Evolutionary conservation across 2,888 invertebrate species (phyloP).

Genomic region (Acanthosepion pharaonis): DNA sequence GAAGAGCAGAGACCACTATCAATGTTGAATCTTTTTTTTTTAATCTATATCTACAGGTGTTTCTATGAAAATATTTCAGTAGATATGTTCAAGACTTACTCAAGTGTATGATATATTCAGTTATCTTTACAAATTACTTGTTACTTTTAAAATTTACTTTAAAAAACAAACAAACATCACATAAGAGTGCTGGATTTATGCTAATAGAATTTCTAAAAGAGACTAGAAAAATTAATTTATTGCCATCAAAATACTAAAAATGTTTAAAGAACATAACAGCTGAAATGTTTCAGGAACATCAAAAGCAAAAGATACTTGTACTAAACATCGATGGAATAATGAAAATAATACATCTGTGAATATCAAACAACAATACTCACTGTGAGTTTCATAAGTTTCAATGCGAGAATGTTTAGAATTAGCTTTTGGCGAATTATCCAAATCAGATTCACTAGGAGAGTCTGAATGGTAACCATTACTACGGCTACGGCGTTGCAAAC

Average conservation of each 20-base stretch:
- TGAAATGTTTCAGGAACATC: neutral
- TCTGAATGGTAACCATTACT: constrained; percentile 46
- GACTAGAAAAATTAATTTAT: neutral
- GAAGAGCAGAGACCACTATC: too few species aligned
- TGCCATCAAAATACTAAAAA: neutral
- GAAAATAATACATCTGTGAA: neutral
- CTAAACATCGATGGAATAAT: neutral
- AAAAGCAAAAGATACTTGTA: neutral
- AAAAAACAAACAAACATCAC: too few species aligned
- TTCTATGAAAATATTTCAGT: too few species aligned
- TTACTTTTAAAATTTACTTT: too few species aligned
- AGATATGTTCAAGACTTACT: too few species aligned
- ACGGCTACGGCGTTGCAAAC: constrained; percentile 41
- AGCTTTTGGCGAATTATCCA: constrained; percentile 47
- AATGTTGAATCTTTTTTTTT: too few species aligned
- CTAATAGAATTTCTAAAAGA: neutral
- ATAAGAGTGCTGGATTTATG: neutral
- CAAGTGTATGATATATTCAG: neutral
- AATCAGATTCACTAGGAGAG: constrained; percentile 50
- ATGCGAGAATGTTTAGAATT: neutral
- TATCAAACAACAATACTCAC: neutral
- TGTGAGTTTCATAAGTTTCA: constrained; percentile 3
- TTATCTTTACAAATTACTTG: neutral
- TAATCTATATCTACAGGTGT: too few species aligned
- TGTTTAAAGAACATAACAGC: neutral